Percentiles rank a stretch among this genome's conserved stretches.
Conservation (phyloP, 2,797 vertebrate species). For the Cryptoblepharus egeriae region DNA sequence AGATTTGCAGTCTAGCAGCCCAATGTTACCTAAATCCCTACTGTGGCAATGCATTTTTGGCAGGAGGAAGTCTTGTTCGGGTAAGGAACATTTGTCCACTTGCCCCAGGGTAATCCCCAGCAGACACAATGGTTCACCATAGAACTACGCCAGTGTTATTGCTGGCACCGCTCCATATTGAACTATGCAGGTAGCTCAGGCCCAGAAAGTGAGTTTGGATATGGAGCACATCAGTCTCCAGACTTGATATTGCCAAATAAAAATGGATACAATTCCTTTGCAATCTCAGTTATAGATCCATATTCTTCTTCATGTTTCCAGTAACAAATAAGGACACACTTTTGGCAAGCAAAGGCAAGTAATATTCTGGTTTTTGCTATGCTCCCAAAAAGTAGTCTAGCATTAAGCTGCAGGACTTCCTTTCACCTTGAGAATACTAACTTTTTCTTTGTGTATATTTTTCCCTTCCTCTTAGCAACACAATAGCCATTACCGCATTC, state of each 20-base stretch:
- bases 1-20: too few species aligned
- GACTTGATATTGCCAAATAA: neutral
- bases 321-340: neutral
- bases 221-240: neutral
- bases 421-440: neutral
- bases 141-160: too few species aligned
- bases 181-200: too few species aligned
- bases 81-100: too few species aligned
- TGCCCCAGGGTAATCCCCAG: too few species aligned
- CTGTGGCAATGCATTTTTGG: too few species aligned
- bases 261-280: neutral
- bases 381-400: neutral
- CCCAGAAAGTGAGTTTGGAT: too few species aligned
- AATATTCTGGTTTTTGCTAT: neutral
- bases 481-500: neutral
- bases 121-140: too few species aligned
- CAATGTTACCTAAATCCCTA: too few species aligned
- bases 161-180: too few species aligned
- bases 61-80: too few species aligned
- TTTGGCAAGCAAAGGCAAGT: neutral
- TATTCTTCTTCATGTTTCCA: neutral
- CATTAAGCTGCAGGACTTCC: neutral
- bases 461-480: neutral
- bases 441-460: neutral
- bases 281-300: neutral